Evolutionary conservation across 2,797 vertebrate genomes (phyloP).

Genomic region (Acanthurus leucopareius): DNA sequence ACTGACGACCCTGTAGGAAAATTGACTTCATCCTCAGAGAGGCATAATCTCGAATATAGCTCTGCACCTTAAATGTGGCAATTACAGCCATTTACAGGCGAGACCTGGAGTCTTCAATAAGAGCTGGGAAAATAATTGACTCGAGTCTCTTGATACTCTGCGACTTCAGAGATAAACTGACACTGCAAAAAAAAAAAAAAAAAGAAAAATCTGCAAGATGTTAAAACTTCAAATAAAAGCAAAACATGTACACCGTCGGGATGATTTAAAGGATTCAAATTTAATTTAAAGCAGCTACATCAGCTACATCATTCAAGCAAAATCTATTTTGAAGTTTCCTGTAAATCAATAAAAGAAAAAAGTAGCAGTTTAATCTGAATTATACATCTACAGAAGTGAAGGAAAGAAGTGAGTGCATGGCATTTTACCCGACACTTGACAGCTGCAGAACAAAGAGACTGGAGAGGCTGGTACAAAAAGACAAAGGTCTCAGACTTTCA

Average conservation of each 20-base stretch:
- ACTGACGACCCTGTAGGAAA: conserved; percentile 53
- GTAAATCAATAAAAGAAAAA: background rate
- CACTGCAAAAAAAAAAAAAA: conserved; percentile 21
- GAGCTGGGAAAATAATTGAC: conserved; percentile 50
- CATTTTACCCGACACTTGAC: conserved; percentile 14
- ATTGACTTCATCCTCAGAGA: conserved; percentile 63
- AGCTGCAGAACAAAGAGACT: conserved; percentile 38
- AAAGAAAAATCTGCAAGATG: conserved; percentile 3
- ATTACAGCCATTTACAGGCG: conserved; percentile 61
- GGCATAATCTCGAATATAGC: conserved; percentile 53
- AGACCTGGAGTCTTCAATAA: conserved; percentile 27
- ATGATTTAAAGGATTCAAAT: background rate
- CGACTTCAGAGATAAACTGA: conserved; percentile 7
- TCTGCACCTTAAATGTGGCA: conserved; percentile 58
- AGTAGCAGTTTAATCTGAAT: conserved; percentile 21
- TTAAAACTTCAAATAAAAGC: conserved; percentile 11
- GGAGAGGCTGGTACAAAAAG: conserved; percentile 22
- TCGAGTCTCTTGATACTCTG: conserved; percentile 23
- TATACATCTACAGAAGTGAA: conserved; percentile 27
- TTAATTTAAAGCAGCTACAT: background rate
- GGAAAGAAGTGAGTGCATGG: conserved; percentile 17
- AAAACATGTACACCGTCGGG: background rate
- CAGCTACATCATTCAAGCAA: conserved; percentile 9
- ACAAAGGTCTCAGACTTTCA: conserved; percentile 31
- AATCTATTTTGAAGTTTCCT: background rate